Evolutionary conservation across 2,888 invertebrate genomes (phyloP).

Genomic region (Ophion obscuratus): DNA sequence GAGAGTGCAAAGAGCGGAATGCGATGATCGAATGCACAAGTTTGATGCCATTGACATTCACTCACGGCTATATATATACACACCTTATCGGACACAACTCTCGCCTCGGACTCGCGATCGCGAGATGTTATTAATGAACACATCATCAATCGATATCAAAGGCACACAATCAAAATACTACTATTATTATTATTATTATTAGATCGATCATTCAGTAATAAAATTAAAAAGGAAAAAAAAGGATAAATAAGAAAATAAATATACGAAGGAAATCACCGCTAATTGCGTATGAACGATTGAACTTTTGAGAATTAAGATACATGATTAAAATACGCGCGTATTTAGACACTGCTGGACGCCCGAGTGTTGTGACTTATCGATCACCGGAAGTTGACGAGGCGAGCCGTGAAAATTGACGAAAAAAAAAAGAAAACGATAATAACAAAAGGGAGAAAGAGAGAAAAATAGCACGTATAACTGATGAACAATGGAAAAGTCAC

Average conservation of each 20-base stretch:
- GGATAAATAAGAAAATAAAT: constrained; percentile 1
- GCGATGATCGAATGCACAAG: constrained; percentile 48
- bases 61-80: constrained; percentile 67
- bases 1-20: neutral
- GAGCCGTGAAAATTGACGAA: constrained; percentile 66
- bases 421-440: constrained; percentile 51
- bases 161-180: constrained; percentile 68
- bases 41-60: constrained; percentile 73
- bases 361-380: constrained; percentile 21
- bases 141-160: constrained; percentile 59
- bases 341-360: constrained; percentile 42
- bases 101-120: constrained; percentile 39
- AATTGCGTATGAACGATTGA: constrained; percentile 55
- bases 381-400: neutral
- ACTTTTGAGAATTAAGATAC: constrained; percentile 57
- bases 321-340: constrained; percentile 49
- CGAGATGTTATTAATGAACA: constrained; percentile 25
- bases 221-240: constrained; percentile 10
- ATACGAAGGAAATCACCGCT: constrained; percentile 24
- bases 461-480: constrained; percentile 64
- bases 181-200: constrained; percentile 52
- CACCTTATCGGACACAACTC: constrained; percentile 70
- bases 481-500: constrained; percentile 76
- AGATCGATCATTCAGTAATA: constrained; percentile 34
- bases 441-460: constrained; percentile 8